These are phyloP conservation scores for Acanthurus lineatus DNA, from an alignment of 2,797 vertebrate genomes.

Conservation along the genomic window DNA sequence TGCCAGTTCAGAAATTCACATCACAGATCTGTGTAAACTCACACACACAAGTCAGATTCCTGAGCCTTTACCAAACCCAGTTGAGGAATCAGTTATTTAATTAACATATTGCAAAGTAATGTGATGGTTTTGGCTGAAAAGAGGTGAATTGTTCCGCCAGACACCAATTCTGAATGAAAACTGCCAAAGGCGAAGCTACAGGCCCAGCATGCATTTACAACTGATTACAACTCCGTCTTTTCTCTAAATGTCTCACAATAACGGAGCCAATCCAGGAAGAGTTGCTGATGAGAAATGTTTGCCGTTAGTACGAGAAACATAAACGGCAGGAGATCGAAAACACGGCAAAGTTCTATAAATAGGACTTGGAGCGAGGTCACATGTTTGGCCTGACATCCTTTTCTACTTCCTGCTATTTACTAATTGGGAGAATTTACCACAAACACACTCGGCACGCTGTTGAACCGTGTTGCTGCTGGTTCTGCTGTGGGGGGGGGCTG, in stretches of 20 bases:
- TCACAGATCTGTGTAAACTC: not conserved
- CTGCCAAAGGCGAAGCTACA: constrained; percentile 17
- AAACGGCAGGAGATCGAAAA: not conserved
- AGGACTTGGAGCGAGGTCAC: not conserved
- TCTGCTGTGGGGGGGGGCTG: constrained; percentile 14
- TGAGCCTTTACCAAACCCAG: not conserved
- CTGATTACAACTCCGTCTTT: not conserved
- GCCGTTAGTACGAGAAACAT: not conserved
- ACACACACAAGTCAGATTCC: not conserved
- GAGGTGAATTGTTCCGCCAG: constrained; percentile 15
- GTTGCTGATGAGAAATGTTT: not conserved
- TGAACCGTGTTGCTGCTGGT: not conserved
- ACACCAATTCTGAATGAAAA: constrained; percentile 2
- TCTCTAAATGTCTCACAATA: not conserved
- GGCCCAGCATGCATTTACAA: not conserved
- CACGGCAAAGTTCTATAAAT: not conserved
- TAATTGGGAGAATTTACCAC: constrained; percentile 39
- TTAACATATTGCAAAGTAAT: not conserved
- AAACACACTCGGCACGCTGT: constrained; percentile 1
- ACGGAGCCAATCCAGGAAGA: not conserved
- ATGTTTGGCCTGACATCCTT: not conserved
- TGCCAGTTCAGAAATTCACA: constrained; percentile 1
- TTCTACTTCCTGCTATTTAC: constrained; percentile 15
- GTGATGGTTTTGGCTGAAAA: constrained; percentile 7
- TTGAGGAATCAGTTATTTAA: not conserved